Evolutionary conservation across 37 sponge, comb jelly and placozoan species (phyloP), one percentile per base, ranked within the genome.

Genomic region (Crambe crambe): DNA sequence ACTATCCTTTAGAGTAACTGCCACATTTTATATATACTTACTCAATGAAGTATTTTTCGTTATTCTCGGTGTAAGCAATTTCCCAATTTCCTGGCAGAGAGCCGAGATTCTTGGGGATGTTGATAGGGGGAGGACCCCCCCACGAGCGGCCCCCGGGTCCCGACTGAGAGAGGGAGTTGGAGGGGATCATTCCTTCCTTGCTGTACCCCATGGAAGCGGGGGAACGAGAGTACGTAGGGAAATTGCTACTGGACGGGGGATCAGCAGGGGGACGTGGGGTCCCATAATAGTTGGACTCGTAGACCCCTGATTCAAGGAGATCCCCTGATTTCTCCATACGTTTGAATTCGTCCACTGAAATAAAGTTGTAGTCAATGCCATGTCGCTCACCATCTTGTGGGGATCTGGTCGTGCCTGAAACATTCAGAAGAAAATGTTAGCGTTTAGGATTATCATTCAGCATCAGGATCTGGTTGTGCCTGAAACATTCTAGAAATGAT

Each of bases 21-120:
- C n/a, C n/a, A 12, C 6, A 47, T 6, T 47, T 12, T 47, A 47
- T 15, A 47, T 12, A 47, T 31, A 91, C 93, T 90, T 62, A 98
- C 99, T 98, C 94, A 44, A 98, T 93, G 76, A 94, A 98, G 67
- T 98, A 98, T 68, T 95, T 95, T 86, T 98, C 87, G 25, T 91
- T 91, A 72, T 84, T 86, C 26, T 93, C 90, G 5, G 99, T 95
- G 86, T 98, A 98, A 42, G 91, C 92, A 22, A 96, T 90, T 73
- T 96, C 96, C 99, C 99, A 98, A 79, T 96, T 95, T 38, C 78
- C 60, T 0, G 99, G 99, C 32, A 98, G 89, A 31, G 97, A 94
- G 36, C 99, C 99, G 2, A 91, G 85, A 35, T 84, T 77, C 70
- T 86, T 82, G 61, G 78, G 83, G 17, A 81, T 42, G 2, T 18